Evolutionary conservation across 2,797 vertebrate species (phyloP), one percentile per base, ranked within the genome.

Genomic region (Esox masquinongy): DNA sequence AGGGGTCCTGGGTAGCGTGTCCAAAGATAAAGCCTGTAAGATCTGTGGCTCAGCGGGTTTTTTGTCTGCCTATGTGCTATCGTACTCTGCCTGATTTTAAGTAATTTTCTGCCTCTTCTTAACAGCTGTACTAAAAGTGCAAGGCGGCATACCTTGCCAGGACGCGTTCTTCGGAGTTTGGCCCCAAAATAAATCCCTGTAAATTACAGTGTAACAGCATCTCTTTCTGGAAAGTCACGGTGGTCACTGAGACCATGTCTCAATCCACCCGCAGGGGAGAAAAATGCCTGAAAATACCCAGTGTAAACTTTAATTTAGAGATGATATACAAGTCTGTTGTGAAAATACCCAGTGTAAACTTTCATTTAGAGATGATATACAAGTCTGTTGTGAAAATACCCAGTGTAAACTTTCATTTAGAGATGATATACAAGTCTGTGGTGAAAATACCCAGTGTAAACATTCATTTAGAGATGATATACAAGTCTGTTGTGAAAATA

Each of bases 151-250:
- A 76, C 73, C 15, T 43, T 80, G 79, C 84, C 86, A 86, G 76
- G 64, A 81, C 77, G 81, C 64, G 74, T 47, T 76, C 77, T 87
- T 87, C 90, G 91, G 85, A 85, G 86, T 84, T 87, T 77, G 61
- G 85, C 87, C 88, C 82, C 77, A 81, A 83, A 84, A 87, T 88
- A 93, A 92, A 94, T 92, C 89, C 89, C 80, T 87, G 86, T 86
- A 93, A 94, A 93, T 93, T 89, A 92, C 80, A 89, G 87, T 89
- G 87, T 85, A 90, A 90, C 87, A 88, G 79, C 86, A 88, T 88
- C 85, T 85, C 83, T 84, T 61, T 56, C 53, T 56, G 88, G 89
- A 91, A 92, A 89, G 83, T 87, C 85, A 84, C 26, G 74, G 83
- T 81, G 87, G 84, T 76, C 82, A 86, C 80, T 82, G 74, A 74